Conservation (phyloP, 37 sponge, comb jelly and placozoan genomes). For the Corticium candelabrum region DNA sequence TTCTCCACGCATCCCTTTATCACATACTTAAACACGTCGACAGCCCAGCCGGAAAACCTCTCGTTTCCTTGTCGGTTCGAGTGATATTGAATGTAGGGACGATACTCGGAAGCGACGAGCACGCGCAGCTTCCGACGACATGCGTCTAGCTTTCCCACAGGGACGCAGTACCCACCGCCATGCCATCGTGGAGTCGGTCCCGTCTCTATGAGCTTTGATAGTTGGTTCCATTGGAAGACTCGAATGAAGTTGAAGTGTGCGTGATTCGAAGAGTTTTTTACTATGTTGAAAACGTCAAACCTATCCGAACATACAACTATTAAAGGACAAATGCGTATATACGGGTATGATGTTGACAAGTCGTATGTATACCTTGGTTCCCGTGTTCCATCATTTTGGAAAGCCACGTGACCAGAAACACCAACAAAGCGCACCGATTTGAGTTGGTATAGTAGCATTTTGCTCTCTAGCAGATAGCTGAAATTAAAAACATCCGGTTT, state of each 20-base stretch:
- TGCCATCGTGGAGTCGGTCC: no score
- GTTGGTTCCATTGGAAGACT: neutral
- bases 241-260: neutral
- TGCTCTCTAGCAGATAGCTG: neutral
- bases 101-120: neutral
- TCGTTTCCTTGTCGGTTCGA: neutral
- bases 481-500: neutral
- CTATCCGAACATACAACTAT: no score
- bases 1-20: neutral
- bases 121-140: neutral
- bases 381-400: neutral
- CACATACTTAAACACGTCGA: conserved; percentile 3
- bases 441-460: neutral
- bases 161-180: neutral
- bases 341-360: no score
- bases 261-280: no score
- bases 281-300: neutral
- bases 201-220: neutral
- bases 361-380: neutral
- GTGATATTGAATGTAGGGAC: neutral
- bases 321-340: no score
- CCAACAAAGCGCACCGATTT: neutral
- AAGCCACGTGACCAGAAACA: neutral
- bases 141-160: neutral
- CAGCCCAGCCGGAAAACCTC: neutral